A percentile compares a stretch with the other conserved stretches of the same genome.
phyloP scores from a whole-genome alignment of 1,140 invertebrate genomes.

The Tetramorium simillimum region DNA sequence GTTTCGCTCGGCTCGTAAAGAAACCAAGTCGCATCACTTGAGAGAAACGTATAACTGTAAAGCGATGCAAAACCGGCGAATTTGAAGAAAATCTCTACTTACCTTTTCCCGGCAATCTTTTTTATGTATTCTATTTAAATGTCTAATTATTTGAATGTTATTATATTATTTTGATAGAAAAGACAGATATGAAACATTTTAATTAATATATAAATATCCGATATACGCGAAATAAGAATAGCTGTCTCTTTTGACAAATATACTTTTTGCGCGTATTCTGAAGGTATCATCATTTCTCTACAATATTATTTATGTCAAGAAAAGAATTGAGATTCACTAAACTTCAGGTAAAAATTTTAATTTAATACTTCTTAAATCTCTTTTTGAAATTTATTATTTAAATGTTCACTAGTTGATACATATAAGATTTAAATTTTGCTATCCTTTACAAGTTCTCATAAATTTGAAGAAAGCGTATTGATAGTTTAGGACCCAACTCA shows the following conservation, averaged over 20 bases:
- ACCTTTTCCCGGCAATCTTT: not conserved
- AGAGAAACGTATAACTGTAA: not conserved
- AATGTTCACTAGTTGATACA: not conserved
- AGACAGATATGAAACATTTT: not conserved
- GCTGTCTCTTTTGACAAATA: not conserved
- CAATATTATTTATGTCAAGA: not conserved
- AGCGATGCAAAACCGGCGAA: not conserved
- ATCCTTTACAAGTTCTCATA: not conserved
- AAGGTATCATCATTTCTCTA: not conserved
- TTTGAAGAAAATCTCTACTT: not conserved
- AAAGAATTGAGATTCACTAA: not conserved
- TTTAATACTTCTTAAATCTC: not conserved
- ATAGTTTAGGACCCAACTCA: not conserved
- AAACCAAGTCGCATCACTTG: conserved; percentile 8
- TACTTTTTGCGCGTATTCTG: not conserved
- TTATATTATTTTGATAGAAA: not conserved
- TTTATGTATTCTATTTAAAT: not conserved
- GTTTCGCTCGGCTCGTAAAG: conserved; percentile 34
- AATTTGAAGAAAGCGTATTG: not conserved
- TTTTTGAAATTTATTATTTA: not conserved
- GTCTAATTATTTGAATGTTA: not conserved
- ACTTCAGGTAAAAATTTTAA: not conserved
- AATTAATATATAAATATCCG: conserved; percentile 7
- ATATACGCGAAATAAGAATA: not conserved
- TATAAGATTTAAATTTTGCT: not conserved